Base-by-base conservation (phyloP, 1,140 invertebrate genomes). In the Drosophila insularis region DNA sequence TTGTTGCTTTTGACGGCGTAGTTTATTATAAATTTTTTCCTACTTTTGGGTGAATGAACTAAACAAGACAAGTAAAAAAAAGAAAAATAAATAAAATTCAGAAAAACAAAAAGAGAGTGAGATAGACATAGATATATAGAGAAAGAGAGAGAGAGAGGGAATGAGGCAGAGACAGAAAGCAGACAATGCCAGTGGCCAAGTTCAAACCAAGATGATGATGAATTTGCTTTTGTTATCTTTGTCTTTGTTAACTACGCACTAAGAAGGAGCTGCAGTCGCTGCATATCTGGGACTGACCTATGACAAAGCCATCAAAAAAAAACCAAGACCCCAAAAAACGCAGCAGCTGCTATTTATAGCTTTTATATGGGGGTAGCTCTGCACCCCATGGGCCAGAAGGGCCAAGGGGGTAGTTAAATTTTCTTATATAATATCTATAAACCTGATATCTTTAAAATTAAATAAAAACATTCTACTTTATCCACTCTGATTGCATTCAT, bases 1-100 rank as follows among this genome's bases (percentile, higher is more conserved):
- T 71, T 31, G 55, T 72, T 74, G 69, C 66, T 84, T 84, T 76
- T 78, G 73, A 11, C 35, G 35, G 84, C 82, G 82, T 82, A 87
- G 80, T 89, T 87, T 72, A 5, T 19, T 50, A 19, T 21, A 14
- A 21, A 50, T 50, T 69, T 65, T 43, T 43, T 40, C 58, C 64
- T 69, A 39, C 39, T 50, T 43, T 40, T 78, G 70, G 84, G 84
- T 87, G 66, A 87, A 89, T 78, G 84, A 87, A 87, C 84, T 71
- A 89, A 89, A 87, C 84, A 87, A 79, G 54, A 73, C 27, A 27
- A 35, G 10, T 35, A 35, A 68, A 67, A 55, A 35, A 32, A 39
- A 55, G 31, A 21, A 23, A 60, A 32, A 68, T 35, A 50, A 32
- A 35, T 35, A 35, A 37, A 37, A 37, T 37, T 27, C 2, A 13